These are phyloP conservation scores for Plebejus melissa DNA, from an alignment of 2,888 invertebrate genomes.

Conservation along the genomic window DNA sequence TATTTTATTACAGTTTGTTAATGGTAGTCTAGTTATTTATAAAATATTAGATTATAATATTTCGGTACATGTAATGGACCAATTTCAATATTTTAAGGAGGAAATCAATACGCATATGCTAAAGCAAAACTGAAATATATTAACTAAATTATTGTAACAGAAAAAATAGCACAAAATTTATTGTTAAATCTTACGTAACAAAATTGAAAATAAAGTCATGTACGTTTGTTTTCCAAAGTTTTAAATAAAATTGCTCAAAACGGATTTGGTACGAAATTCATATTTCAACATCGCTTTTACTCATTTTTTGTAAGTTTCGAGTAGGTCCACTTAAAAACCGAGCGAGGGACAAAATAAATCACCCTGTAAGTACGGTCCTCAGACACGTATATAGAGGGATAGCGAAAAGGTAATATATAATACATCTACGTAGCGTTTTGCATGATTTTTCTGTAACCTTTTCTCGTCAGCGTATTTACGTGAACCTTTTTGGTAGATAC, in stretches of 20 bases:
- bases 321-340: slow-evolving; percentile 17
- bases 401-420: slow-evolving; percentile 17
- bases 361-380: slow-evolving; percentile 20
- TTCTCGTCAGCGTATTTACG: not conserved
- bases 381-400: slow-evolving; percentile 5
- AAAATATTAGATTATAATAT: too few relatives aligned
- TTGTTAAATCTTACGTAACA: not conserved
- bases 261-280: not conserved
- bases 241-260: not conserved
- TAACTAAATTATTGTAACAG: too few relatives aligned
- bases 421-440: slow-evolving; percentile 5
- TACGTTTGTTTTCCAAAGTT: not conserved
- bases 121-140: too few relatives aligned
- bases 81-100: too few relatives aligned
- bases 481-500: not conserved
- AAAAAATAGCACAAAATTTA: not conserved
- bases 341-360: slow-evolving; percentile 25
- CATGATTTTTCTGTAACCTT: slow-evolving; percentile 1
- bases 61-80: too few relatives aligned
- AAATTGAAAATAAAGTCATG: not conserved
- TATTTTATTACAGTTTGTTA: too few relatives aligned
- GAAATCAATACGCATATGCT: too few relatives aligned
- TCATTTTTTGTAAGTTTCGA: not conserved
- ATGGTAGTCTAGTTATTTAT: too few relatives aligned
- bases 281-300: slow-evolving; percentile 5